Conservation (phyloP, 1,140 invertebrate species). For the Dolichoris vasculosae region DNA sequence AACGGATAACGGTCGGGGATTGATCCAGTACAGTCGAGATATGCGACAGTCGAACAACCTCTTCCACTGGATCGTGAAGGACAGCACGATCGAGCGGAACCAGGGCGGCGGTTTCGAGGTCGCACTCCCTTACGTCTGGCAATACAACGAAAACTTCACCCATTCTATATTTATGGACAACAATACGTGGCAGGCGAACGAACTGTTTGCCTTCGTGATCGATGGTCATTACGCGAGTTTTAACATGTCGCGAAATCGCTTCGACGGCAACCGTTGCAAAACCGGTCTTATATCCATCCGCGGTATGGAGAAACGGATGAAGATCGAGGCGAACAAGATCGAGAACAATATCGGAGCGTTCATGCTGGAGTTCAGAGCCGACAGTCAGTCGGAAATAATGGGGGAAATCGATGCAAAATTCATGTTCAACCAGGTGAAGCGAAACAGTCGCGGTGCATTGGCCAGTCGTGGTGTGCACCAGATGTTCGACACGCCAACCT, state of each 20-base stretch:
- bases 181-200: constrained; percentile 89
- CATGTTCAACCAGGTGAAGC: constrained; percentile 84
- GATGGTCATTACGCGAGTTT: constrained; percentile 93
- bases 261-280: constrained; percentile 89
- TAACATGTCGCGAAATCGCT: constrained; percentile 89
- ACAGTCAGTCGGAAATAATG: constrained; percentile 95
- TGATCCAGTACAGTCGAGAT: constrained; percentile 91
- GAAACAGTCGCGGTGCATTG: constrained; percentile 76
- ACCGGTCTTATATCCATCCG: constrained; percentile 87
- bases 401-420: constrained; percentile 89
- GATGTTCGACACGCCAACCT: constrained; percentile 79
- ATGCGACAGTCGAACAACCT: constrained; percentile 94
- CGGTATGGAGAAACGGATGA: constrained; percentile 98
- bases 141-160: constrained; percentile 95
- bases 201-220: constrained; percentile 88
- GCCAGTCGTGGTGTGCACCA: constrained; percentile 69
- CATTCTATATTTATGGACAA: constrained; percentile 91
- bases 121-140: constrained; percentile 92
- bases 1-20: constrained; percentile 87
- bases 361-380: constrained; percentile 91
- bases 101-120: constrained; percentile 88
- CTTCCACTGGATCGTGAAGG: constrained; percentile 93
- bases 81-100: constrained; percentile 91
- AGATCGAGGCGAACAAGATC: constrained; percentile 86
- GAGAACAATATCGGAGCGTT: constrained; percentile 88